Conservation (phyloP, 2,113 vertebrate genomes). For the Neodontobutis hainanensis region DNA sequence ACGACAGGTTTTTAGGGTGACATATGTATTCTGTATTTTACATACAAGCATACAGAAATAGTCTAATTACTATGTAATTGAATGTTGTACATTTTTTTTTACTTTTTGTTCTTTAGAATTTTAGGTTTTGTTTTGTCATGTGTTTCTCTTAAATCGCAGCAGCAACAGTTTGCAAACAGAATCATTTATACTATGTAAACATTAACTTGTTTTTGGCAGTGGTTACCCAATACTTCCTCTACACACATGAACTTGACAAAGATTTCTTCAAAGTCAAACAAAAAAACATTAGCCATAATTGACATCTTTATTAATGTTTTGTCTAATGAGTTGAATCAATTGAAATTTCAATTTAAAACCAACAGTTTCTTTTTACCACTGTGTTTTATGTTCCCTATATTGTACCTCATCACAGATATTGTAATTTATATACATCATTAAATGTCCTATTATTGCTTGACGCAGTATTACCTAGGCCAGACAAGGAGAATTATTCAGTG, state of each 20-base stretch:
- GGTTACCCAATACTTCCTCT: not conserved
- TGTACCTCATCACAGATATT: not conserved
- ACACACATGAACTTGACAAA: slow-evolving; percentile 2
- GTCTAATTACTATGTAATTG: too few species aligned
- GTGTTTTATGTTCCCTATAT: not conserved
- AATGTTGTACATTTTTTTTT: too few species aligned
- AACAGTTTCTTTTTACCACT: not conserved
- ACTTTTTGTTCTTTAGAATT: too few species aligned
- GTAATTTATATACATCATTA: not conserved
- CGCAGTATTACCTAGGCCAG: not conserved
- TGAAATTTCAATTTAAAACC: not conserved
- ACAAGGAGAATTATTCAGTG: not conserved
- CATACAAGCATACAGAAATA: too few species aligned
- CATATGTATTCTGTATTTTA: too few species aligned
- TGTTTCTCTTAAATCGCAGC: too few species aligned
- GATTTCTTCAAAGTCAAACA: slow-evolving; percentile 10
- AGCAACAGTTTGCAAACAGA: too few species aligned
- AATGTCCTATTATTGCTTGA: slow-evolving; percentile 5
- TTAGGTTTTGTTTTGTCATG: too few species aligned
- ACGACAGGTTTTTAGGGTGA: too few species aligned
- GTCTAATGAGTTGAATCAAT: slow-evolving; percentile 3
- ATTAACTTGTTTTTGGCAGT: not conserved
- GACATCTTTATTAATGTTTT: not conserved
- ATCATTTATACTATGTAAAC: not conserved
- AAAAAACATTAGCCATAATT: slow-evolving; percentile 1